Base-by-base conservation (phyloP, 2,888 invertebrate genomes). In the Pandemis cinnamomeana region DNA sequence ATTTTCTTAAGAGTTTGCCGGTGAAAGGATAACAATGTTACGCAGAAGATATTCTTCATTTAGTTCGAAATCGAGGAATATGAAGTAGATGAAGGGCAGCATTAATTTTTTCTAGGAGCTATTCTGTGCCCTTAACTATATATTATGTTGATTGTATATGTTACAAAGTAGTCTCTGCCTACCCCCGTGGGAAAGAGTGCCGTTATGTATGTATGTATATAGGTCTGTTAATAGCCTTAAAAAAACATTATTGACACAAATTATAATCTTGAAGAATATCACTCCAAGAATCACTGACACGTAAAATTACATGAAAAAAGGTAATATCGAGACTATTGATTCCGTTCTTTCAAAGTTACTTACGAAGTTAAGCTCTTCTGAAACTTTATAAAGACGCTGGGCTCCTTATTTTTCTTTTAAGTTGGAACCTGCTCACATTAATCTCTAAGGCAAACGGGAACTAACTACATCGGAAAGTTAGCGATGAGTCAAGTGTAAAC, bases 381-480 rank as follows among this genome's bases (percentile, higher is more conserved):
- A 58, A 69, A 69, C 51, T 68, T 68, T 51, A 27, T 51, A 68
- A 42, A 51, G 66, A 53, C 66, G 66, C 11, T 27, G 51, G 55
- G 51, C 7, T 11, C 69, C 41, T 73, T 70, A 63, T 76, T 75
- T 73, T 71, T 71, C 69, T 71, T 72, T 75, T 72, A 71, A 63
- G 69, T 74, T 63, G 62, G 66, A 71, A 71, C 62, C 48, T 15
- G 53, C 61, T 71, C 75, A 70, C 75, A 77, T 79, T 79, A 78
- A 79, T 79, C 72, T 76, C 20, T 41, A 77, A 80, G 77, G 76
- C 78, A 79, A 79, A 79, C 76, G 53, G 61, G 66, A 77, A 71
- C 77, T 77, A 76, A 77, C 67, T 78, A 79, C 77, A 77, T 77
- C 48, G 75, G 15, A n/a, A 75, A 73, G 67, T 75, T 68, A 67